Conservation (phyloP, 2,113 vertebrate genomes). For the Microcebus murinus region DNA sequence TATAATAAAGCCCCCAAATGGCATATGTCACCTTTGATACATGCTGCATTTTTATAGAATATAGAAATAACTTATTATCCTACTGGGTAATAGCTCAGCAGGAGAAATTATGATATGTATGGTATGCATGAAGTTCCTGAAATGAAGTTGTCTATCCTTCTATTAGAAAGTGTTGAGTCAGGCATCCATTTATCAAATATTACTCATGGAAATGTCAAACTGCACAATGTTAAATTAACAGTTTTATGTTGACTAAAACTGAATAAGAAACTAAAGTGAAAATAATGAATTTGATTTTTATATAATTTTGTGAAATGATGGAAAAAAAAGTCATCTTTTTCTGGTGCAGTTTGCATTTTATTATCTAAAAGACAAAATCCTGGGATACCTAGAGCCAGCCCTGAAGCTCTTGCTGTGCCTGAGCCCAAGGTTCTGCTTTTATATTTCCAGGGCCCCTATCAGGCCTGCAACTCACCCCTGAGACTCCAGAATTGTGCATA, state of each 20-base stretch:
- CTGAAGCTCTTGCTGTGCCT: too few relatives aligned
- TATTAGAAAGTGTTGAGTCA: neutral
- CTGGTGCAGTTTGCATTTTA: neutral
- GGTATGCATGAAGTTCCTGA: neutral
- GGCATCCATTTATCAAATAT: neutral
- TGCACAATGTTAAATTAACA: neutral
- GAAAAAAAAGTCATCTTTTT: neutral
- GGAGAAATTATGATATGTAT: slow-evolving; percentile 1
- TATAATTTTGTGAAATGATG: slow-evolving; percentile 45
- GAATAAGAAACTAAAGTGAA: slow-evolving; percentile 29
- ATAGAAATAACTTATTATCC: slow-evolving; percentile 29
- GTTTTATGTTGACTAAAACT: neutral
- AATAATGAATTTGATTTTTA: neutral
- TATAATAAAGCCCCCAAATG: slow-evolving; percentile 36
- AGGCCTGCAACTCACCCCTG: too few relatives aligned
- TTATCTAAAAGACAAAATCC: neutral
- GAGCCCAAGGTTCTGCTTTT: too few relatives aligned
- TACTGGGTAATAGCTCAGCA: neutral
- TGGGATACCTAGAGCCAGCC: too few relatives aligned
- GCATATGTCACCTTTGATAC: neutral
- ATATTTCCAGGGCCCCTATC: too few relatives aligned
- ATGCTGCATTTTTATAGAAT: slow-evolving; percentile 50
- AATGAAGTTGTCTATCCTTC: slow-evolving; percentile 38
- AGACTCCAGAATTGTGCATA: too few relatives aligned
- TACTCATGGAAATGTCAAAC: slow-evolving; percentile 37